Conservation (phyloP, 2,113 vertebrate genomes). For the Prietella phreatophila region DNA sequence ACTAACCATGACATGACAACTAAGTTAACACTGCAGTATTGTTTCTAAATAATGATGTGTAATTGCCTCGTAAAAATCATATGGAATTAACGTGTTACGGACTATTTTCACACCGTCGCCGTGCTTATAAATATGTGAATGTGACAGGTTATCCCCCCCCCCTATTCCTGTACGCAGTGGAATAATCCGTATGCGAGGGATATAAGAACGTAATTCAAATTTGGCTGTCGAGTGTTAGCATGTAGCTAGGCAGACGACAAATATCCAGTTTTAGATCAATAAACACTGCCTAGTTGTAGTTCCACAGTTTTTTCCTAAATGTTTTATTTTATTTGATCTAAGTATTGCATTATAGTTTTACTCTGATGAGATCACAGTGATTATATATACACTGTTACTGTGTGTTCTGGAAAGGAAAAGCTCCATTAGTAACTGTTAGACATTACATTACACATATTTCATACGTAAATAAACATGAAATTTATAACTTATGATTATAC, state of each 20-base stretch:
- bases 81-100: too few species aligned
- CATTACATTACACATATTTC: neutral
- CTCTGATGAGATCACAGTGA: neutral
- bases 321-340: neutral
- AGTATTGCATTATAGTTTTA: neutral
- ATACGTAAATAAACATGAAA: neutral
- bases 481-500: neutral
- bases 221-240: neutral
- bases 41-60: neutral
- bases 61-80: accelerated
- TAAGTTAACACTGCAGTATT: neutral
- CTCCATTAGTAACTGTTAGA: neutral
- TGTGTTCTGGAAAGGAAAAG: neutral
- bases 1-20: neutral
- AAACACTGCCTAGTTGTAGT: neutral
- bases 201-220: constrained; percentile 2
- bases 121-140: neutral
- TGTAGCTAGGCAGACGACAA: neutral
- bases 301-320: neutral
- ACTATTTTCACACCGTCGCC: neutral
- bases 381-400: neutral
- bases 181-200: neutral
- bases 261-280: neutral
- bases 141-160: too few species aligned
- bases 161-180: neutral